phyloP scores from a whole-genome alignment of 2,797 vertebrate species.

The Pogonophryne albipinna region DNA sequence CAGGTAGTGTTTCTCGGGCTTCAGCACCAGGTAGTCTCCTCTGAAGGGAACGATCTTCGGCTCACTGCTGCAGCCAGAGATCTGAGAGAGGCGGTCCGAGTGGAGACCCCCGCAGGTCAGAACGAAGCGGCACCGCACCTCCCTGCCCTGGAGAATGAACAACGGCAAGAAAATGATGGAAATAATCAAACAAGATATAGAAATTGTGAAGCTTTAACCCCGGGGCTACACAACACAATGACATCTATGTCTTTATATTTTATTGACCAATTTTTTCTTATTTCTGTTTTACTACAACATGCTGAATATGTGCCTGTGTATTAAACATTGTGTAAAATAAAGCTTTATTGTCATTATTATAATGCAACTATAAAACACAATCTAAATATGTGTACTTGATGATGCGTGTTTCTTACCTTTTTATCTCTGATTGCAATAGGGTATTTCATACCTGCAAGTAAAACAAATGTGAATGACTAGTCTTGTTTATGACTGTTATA shows the following conservation, averaged over 20 bases:
- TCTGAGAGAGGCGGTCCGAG: slow-evolving; percentile 91
- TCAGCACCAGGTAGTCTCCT: slow-evolving; percentile 95
- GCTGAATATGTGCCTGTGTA: no score
- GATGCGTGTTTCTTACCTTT: slow-evolving; percentile 82
- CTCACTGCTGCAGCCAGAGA: slow-evolving; percentile 92
- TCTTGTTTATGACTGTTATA: neutral
- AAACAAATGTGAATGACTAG: neutral
- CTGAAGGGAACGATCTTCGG: slow-evolving; percentile 95
- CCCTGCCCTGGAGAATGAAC: slow-evolving; percentile 82
- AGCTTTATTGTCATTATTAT: no score
- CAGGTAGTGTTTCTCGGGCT: slow-evolving; percentile 94
- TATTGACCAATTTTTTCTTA: no score
- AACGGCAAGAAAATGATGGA: no score
- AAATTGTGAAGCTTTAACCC: neutral
- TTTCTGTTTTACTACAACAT: no score
- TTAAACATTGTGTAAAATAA: no score
- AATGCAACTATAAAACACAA: no score
- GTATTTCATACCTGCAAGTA: slow-evolving; percentile 89
- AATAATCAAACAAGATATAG: accelerated
- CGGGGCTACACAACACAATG: no score
- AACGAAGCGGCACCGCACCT: slow-evolving; percentile 88
- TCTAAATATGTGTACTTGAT: no score
- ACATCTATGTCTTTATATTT: no score
- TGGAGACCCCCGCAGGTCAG: slow-evolving; percentile 94
- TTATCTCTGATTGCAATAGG: slow-evolving; percentile 89